Evolutionary conservation across 2,113 vertebrate species (phyloP), one percentile per base, ranked within the genome.

Genomic region (Aphyosemion australe): DNA sequence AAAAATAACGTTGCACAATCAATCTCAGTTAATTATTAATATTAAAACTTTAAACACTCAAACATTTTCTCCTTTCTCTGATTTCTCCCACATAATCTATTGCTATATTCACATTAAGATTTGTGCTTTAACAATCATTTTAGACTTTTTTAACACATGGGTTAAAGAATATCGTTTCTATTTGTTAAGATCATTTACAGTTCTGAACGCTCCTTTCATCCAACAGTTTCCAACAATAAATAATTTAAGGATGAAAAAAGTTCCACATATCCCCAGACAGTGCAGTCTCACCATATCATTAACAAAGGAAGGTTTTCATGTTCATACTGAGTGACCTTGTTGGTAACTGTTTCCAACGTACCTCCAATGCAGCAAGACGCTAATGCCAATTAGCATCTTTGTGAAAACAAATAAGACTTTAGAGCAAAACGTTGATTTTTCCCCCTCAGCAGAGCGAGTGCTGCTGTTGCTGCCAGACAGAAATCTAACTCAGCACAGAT

Each of bases 121-220:
- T 88, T 91, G 90, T 92, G 90, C 89, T 90, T 89, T 77, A 77
- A 70, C 52, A 83, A 45, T 82, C 80, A 76, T 7, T 79, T 77
- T 76, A 73, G 61, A 73, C 52, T 69, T 43, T 58, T 60, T 83
- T 72, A 72, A 74, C 43, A 83, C 47, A 61, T 76, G 54, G 50
- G 72, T 78, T 80, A 77, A 84, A 84, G 56, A 46, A 60, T 74
- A 69, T 76, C 14, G 6, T 54, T 76, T 85, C 62, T 69, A 76
- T 61, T 73, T 12, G 57, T 75, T 71, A 76, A 83, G 14, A 79
- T 78, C 69, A 81, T 80, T 80, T 80, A 83, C 60, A 86, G 57
- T 75, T 82, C 77, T 50, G 50, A 85, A 85, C 59, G 48, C 66
- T 65, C 26, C 1, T 67, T 70, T 69, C 43, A 69, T 57, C 54